phyloP scores from a whole-genome alignment of 1,140 invertebrate genomes.

The Drosophila melanica region DNA sequence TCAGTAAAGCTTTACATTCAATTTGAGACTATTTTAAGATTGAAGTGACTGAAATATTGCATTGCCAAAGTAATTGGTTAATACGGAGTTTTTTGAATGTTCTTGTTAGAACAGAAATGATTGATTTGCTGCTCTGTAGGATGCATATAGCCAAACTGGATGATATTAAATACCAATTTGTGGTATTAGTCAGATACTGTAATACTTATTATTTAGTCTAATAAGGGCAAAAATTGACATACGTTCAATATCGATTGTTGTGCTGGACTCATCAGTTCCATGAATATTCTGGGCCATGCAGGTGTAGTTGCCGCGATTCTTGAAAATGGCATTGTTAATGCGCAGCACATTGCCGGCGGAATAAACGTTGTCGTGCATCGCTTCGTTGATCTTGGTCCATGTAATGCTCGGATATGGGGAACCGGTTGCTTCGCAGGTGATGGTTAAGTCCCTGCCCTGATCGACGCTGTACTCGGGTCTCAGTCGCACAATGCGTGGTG shows the following conservation, averaged over 20 bases:
- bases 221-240: constrained; percentile 83
- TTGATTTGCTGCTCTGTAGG: background rate
- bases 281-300: constrained; percentile 88
- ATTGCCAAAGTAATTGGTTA: too few species aligned
- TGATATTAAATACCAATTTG: constrained; percentile 4
- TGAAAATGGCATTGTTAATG: constrained; percentile 88
- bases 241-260: constrained; percentile 94
- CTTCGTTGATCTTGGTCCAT: constrained; percentile 91
- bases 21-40: too few species aligned
- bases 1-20: too few species aligned
- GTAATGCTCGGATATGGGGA: constrained; percentile 88
- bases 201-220: background rate
- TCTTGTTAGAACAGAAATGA: too few species aligned
- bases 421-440: constrained; percentile 90
- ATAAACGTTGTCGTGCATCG: constrained; percentile 87
- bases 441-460: constrained; percentile 90
- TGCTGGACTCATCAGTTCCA: constrained; percentile 87
- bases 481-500: constrained; percentile 86
- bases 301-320: constrained; percentile 92
- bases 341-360: constrained; percentile 89
- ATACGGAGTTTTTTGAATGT: too few species aligned
- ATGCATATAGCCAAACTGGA: background rate
- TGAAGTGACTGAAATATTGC: too few species aligned
- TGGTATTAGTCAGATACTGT: background rate
- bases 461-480: constrained; percentile 89